Base-by-base conservation (phyloP, 2,113 vertebrate species). In the Propithecus coquereli region DNA sequence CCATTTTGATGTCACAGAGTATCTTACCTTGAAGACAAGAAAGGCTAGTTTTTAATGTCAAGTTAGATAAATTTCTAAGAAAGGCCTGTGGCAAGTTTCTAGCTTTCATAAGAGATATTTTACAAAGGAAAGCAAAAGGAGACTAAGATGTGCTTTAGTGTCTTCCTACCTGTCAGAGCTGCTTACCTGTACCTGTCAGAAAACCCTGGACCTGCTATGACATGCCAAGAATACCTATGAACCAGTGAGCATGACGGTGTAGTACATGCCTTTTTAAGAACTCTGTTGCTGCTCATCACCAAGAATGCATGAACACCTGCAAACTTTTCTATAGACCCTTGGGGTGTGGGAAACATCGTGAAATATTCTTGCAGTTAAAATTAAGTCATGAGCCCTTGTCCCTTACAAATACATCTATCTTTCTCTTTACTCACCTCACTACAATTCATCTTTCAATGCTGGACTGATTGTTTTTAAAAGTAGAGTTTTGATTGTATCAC, bases 41-140 rank as follows among this genome's bases (percentile, higher is more conserved):
- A 95, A 93, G 81, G 13, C 23, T 94, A 97, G 93, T 83, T 98
- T 95, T 97, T 93, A 94, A 86, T 91, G 90, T 94, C 84, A 95
- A 59, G 73, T 92, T 83, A 94, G 71, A 32, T 76, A 91, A 82
- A 84, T 94, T 91, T 95, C 70, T 95, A 95, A 98, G 65, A 97
- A 98, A 89, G 11, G 71, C 54, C 59, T 70, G 20, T 52, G 22
- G 81, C 57, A 97, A 95, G 88, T 27, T 2, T 87, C 82, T 94
- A 8, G 85, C 73, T 96, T 73, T 97, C 43, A 47, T 34, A 96
- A 57, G 57, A 83, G 81, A 68, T 12, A 84, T 93, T 97, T 96
- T 84, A 97, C 86, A 91, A 87, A 95, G 91, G 90, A 91, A 96
- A 97, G 63, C 37, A 20, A 91, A 77, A 81, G 84, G 61, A 92